Base-by-base conservation (phyloP, 2,113 vertebrate species). In the Solea solea region DNA sequence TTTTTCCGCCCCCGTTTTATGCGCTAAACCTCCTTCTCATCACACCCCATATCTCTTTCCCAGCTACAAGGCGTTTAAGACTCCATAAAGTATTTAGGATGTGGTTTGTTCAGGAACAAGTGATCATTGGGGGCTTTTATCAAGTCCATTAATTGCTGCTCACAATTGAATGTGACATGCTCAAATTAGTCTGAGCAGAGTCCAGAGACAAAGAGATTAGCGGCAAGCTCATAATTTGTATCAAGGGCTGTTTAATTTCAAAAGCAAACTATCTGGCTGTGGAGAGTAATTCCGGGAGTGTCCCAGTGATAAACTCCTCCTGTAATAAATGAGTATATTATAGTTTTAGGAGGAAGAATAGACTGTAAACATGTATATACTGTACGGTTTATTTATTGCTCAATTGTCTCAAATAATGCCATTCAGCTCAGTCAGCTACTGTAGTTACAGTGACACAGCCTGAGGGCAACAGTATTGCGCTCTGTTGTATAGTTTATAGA, bases 61-160 rank as follows among this genome's bases (percentile, higher is more conserved):
- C 61, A 50, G 69, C 74, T 71, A 85, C 73, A 41, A 79, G 82
- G 84, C 87, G 78, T 90, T 93, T 88, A 90, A 89, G 82, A 68
- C 74, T 81, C 76, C 73, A 83, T 90, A 89, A 89, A 90, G 83
- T 74, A 82, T 91, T 92, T 89, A 88, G 88, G 71, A 71, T 81
- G 80, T 69, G 73, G 80, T 87, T 90, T 88, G 77, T 86, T 76
- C 81, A 49, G 72, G 85, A 85, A 77, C 81, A 82, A 90, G 85
- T 76, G 86, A 82, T 89, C 86, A 81, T 68, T 56, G 49, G 63
- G 51, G 73, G 7, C 9, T 75, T 90, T 92, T 87, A 91, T 91
- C 87, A 89, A 86, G 82, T 81, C 80, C 74, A 85, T 89, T 90
- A 90, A 91, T 85, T 72, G 40, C 73, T 53, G 46, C 75, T 89